These are phyloP conservation scores for Planococcus citri DNA, from an alignment of 1,140 invertebrate genomes.

Conservation along the genomic window DNA sequence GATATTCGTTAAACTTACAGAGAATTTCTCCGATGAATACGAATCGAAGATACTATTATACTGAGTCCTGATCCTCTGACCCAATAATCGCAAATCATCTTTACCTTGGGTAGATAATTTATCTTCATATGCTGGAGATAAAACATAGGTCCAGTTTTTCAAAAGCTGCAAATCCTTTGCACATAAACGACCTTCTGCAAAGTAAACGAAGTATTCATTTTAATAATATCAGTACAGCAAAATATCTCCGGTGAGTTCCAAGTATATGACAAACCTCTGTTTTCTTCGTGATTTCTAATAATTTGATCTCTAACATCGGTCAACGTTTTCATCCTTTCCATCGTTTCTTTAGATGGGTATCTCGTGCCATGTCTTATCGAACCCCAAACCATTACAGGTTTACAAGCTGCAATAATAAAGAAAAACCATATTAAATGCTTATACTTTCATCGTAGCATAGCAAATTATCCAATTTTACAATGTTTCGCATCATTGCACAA, in stretches of 20 bases:
- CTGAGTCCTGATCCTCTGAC: conserved; percentile 20
- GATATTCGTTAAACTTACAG: neutral
- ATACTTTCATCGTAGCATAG: too few relatives aligned
- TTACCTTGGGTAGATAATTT: conserved; percentile 26
- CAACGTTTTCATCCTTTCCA: neutral
- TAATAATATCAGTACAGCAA: too few relatives aligned
- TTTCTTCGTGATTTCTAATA: neutral
- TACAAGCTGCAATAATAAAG: conserved; percentile 25
- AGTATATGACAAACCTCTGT: neutral
- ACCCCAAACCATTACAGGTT: conserved; percentile 26
- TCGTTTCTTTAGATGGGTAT: conserved; percentile 22
- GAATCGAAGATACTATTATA: neutral
- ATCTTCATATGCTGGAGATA: conserved; percentile 22
- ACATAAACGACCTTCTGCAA: conserved; percentile 27
- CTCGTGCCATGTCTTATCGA: conserved; percentile 27
- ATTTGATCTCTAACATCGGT: neutral
- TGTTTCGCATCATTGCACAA: neutral
- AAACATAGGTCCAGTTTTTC: conserved; percentile 26
- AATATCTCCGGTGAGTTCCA: too few relatives aligned
- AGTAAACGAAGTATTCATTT: too few relatives aligned
- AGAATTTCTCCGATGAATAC: neutral
- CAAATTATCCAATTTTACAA: neutral
- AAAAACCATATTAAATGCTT: neutral
- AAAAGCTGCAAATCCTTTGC: conserved; percentile 25
- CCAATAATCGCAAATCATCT: conserved; percentile 26